Evolutionary conservation across 2,888 invertebrate species (phyloP), one percentile per base, ranked within the genome.

Genomic region (Drosophila vallismaia): DNA sequence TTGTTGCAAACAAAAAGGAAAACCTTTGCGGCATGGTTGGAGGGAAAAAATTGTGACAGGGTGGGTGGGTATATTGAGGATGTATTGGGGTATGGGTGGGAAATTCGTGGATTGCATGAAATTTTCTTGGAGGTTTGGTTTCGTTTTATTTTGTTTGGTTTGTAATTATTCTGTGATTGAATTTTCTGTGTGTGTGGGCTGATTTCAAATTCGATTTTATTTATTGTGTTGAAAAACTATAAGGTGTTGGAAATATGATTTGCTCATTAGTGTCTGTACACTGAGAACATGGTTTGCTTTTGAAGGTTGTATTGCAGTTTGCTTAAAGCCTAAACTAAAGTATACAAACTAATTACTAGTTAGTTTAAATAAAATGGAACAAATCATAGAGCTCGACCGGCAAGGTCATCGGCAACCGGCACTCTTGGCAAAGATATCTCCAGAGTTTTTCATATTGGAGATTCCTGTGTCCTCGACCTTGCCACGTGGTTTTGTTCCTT

Each of bases 41-140:
- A 31, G 26, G 44, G 55, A 57, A 10, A 44, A 44, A 24, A 10
- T 9, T 38, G 38, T 40, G 36, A 9, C 9, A 38, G 24, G 31
- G 57, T 55, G 50, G 40, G 33, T 50, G 49, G 48, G 33, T 19
- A 2, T 19, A 19, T 19, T 19, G 19, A 2, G 19, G 19, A 19
- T 19, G 26, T 9, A n/a, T 10, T 31, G n/a, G 55, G 42, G 54
- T 33, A 49, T 46, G 59, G 59, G 45, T 51, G 55, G 67, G 55
- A 51, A 56, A 55, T 54, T 68, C 53, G 57, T 77, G 78, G 75
- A 77, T 79, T 72, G 81, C 70, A 80, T 80, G 80, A 76, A 71
- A 66, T 70, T 68, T 70, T 69, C 50, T 59, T 63, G 63, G 56
- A 58, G 36, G 56, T 66, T 64, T 68, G 67, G 49, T 55, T 52